phyloP scores from a whole-genome alignment of 2,888 invertebrate species.

The Euphydryas editha region DNA sequence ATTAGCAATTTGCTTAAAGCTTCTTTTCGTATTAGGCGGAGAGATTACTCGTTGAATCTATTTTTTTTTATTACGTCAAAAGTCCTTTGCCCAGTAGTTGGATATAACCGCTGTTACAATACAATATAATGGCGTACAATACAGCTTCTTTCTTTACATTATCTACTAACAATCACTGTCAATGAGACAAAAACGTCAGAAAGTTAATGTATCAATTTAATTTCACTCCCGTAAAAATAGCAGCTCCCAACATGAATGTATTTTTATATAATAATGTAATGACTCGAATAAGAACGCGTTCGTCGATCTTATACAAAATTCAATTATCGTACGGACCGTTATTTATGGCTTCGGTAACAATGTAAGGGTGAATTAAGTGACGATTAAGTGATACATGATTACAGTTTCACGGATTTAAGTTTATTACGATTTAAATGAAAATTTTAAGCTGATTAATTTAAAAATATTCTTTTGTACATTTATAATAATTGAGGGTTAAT shows the following conservation, averaged over 20 bases:
- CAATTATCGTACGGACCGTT: slow-evolving; percentile 19
- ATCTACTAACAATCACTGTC: no score
- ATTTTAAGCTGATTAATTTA: background rate
- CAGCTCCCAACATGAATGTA: background rate
- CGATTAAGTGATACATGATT: slow-evolving; percentile 4
- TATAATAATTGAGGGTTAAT: no score
- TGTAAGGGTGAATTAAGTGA: slow-evolving; percentile 7
- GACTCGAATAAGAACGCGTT: slow-evolving; percentile 12
- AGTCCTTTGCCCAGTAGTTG: no score
- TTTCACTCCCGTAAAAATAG: background rate
- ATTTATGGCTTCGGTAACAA: slow-evolving; percentile 14
- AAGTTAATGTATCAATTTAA: background rate
- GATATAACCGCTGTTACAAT: no score
- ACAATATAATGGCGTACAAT: no score
- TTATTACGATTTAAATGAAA: background rate
- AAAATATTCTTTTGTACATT: background rate
- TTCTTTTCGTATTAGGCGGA: no score
- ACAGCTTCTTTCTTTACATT: no score
- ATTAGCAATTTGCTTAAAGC: no score
- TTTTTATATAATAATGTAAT: slow-evolving; percentile 12
- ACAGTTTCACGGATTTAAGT: background rate
- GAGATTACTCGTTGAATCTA: no score
- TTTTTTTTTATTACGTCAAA: no score
- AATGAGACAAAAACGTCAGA: no score
- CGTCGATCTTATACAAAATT: slow-evolving; percentile 17